Base-by-base conservation (phyloP, 2,888 invertebrate genomes). In the Synergus umbraculus region DNA sequence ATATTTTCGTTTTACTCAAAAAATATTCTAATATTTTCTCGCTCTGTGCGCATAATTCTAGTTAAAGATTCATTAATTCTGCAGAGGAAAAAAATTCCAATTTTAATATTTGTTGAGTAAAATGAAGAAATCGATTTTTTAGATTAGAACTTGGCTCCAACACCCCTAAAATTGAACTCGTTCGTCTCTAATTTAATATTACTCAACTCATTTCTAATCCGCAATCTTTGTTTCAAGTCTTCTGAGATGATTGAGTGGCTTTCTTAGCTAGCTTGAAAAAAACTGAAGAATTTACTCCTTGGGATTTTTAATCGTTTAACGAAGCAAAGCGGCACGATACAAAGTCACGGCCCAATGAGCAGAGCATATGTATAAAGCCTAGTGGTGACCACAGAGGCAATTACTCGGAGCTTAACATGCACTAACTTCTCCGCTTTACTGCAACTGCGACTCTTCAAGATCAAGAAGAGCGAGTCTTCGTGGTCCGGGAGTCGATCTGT, bases 241-340 rank as follows among this genome's bases (percentile, higher is more conserved):
- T 54, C 12, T 13, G 54, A n/a, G 54, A n/a, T 58, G 18, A 58
- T 18, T 58, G 58, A n/a, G 18, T 43, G 43, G 43, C 43, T 43
- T 43, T 43, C 7, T 58, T 58, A 58, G 18, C n/a, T n/a, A 8
- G n/a, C 3, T 8, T n/a, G 4, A n/a, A 58, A 58, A 58, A n/a
- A 58, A 29, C 29, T n/a, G n/a, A 8, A 43, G 43, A 43, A 43
- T 43, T 43, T 43, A 43, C 43, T 43, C 9, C 43, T 9, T 58
- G 58, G n/a, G n/a, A 58, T 58, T 63, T 29, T 63, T 22, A 29
- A 63, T 63, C 18, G 63, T 63, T 63, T 63, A 63, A 63, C 4
- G 60, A 60, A 15, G 18, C 60, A 60, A 18, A 60, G 60, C 63
- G 63, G 63, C 29, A 63, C 63, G 29, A 63, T 63, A 63, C 22